Percentiles rank a stretch among this genome's conserved stretches.
phyloP scores from a whole-genome alignment of 2,797 vertebrate species.

The Apogon hyalosoma region DNA sequence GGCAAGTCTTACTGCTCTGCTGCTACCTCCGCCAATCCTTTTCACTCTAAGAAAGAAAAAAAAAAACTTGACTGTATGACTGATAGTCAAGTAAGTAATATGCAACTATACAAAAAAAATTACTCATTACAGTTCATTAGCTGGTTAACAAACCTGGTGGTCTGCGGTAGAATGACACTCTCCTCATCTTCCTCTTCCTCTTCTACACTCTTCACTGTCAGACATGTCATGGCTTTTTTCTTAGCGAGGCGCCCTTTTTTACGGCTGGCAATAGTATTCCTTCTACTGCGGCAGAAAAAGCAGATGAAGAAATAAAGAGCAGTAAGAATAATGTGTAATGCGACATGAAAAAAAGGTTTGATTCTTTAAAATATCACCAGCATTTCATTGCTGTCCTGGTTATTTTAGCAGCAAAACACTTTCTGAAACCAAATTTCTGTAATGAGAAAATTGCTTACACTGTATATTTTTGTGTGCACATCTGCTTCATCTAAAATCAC shows the following conservation, averaged over 20 bases:
- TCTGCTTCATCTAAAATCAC: too few species aligned
- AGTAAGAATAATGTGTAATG: not conserved
- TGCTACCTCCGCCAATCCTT: not conserved
- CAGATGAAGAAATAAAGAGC: not conserved
- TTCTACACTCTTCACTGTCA: not conserved
- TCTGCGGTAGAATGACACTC: not conserved
- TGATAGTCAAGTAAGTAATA: not conserved
- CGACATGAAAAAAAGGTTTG: too few species aligned
- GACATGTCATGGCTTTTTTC: not conserved
- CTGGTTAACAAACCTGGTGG: not conserved
- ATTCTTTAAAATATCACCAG: too few species aligned
- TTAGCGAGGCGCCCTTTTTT: not conserved
- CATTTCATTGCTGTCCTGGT: too few species aligned
- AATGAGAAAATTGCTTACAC: too few species aligned
- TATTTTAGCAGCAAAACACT: not conserved
- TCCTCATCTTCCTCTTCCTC: not conserved
- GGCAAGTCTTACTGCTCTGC: slow-evolving; percentile 31
- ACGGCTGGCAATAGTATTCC: not conserved
- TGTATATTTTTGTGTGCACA: too few species aligned
- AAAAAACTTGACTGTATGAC: not conserved
- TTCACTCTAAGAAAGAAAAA: slow-evolving; percentile 36
- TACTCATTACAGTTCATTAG: not conserved
- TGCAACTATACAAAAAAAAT: not conserved
- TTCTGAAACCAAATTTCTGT: too few species aligned
- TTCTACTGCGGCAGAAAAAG: slow-evolving; percentile 9